Percentiles rank a stretch among this genome's conserved stretches.
Conservation (phyloP, 2,113 vertebrate species). For the Sitta europaea region DNA sequence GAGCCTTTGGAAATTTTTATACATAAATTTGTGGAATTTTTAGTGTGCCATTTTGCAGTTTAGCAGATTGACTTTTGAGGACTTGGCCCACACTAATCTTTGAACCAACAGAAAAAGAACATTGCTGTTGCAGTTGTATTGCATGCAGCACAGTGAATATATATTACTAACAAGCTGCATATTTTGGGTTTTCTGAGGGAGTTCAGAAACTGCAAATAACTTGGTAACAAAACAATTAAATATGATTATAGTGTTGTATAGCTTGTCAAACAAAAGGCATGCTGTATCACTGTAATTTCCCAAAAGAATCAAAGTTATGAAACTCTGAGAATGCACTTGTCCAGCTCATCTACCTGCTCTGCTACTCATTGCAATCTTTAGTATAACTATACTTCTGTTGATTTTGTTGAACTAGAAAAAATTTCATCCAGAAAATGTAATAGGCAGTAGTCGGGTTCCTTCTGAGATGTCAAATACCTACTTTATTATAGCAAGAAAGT, state of each 20-base stretch:
- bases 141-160: background rate
- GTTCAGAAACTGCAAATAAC: background rate
- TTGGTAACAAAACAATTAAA: background rate
- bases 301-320: background rate
- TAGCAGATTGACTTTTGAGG: background rate
- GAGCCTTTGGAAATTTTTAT: background rate
- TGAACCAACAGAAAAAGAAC: slow-evolving; percentile 12
- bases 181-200: background rate
- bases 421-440: slow-evolving; percentile 43
- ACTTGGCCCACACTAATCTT: background rate
- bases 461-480: slow-evolving; percentile 75
- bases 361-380: background rate
- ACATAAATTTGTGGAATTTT: background rate
- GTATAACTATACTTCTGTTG: background rate
- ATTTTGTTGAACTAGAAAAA: slow-evolving; percentile 20
- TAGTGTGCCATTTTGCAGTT: background rate
- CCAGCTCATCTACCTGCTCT: background rate
- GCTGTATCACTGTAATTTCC: background rate
- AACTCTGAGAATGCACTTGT: background rate
- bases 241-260: background rate
- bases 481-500: slow-evolving; percentile 78
- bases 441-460: slow-evolving; percentile 40
- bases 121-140: background rate
- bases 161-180: background rate
- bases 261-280: background rate